phyloP scores from a whole-genome alignment of 1,140 invertebrate genomes.

The Carcinoscorpius rotundicauda region DNA sequence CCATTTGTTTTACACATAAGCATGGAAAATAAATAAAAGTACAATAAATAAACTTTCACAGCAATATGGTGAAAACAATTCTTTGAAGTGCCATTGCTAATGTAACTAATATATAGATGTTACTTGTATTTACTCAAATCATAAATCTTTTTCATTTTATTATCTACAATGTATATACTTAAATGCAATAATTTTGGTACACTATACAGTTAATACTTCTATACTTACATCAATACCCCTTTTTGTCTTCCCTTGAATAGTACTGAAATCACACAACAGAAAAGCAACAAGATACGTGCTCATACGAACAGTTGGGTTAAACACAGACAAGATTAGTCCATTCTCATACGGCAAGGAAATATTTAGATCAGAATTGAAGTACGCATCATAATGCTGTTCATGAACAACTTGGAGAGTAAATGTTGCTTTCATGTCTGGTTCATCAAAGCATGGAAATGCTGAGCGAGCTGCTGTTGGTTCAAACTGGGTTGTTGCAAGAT shows the following conservation, averaged over 20 bases:
- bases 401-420: slow-evolving; percentile 81
- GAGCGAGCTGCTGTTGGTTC: slow-evolving; percentile 84
- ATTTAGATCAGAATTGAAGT: slow-evolving; percentile 49
- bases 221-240: slow-evolving; percentile 14
- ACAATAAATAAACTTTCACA: too few relatives aligned
- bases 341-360: slow-evolving; percentile 13
- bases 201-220: too few relatives aligned
- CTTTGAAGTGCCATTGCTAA: too few relatives aligned
- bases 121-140: too few relatives aligned
- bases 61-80: too few relatives aligned
- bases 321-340: slow-evolving; percentile 39
- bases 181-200: too few relatives aligned
- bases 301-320: slow-evolving; percentile 85
- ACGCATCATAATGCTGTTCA: slow-evolving; percentile 69
- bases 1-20: too few relatives aligned
- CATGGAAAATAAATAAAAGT: too few relatives aligned
- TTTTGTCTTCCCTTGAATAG: slow-evolving; percentile 3
- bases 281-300: slow-evolving; percentile 91
- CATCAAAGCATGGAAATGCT: slow-evolving; percentile 95
- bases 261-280: slow-evolving; percentile 66
- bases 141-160: too few relatives aligned
- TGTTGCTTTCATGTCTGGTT: slow-evolving; percentile 85
- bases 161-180: too few relatives aligned
- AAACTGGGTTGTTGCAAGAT: slow-evolving; percentile 87
- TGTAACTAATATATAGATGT: too few relatives aligned